Conservation (phyloP, 2,888 invertebrate species). For the Rhyacophila evoluta region DNA sequence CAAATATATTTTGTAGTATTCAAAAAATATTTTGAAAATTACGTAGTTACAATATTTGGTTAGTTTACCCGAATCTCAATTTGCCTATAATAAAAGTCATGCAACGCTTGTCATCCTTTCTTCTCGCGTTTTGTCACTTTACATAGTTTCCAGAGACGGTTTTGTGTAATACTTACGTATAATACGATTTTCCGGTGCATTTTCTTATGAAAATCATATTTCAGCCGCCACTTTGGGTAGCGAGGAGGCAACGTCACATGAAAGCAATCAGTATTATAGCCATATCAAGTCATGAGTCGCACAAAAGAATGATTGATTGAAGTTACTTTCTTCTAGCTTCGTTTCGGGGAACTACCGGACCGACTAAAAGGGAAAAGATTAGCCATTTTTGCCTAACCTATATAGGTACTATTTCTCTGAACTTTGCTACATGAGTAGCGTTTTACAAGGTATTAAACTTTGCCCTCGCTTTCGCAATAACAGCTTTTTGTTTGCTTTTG, state of each 20-base stretch:
- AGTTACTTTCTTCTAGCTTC: constrained; percentile 34
- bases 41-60: too few relatives aligned
- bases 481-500: background rate
- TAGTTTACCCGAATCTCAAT: too few relatives aligned
- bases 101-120: background rate
- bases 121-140: background rate
- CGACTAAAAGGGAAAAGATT: constrained; percentile 26
- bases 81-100: background rate
- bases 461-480: background rate
- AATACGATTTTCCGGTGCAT: constrained; percentile 15
- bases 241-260: background rate
- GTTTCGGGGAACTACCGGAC: constrained; percentile 15
- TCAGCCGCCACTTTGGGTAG: background rate
- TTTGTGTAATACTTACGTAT: background rate
- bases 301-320: constrained; percentile 47
- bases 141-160: background rate
- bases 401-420: background rate
- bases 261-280: constrained; percentile 37
- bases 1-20: too few relatives aligned
- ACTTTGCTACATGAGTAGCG: constrained; percentile 18
- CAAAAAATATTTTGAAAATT: too few relatives aligned
- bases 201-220: background rate
- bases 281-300: constrained; percentile 32
- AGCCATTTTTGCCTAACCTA: constrained; percentile 6
- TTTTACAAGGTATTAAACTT: constrained; percentile 23